Base-by-base conservation (phyloP, 1,140 invertebrate genomes). In the Cherax destructor region DNA sequence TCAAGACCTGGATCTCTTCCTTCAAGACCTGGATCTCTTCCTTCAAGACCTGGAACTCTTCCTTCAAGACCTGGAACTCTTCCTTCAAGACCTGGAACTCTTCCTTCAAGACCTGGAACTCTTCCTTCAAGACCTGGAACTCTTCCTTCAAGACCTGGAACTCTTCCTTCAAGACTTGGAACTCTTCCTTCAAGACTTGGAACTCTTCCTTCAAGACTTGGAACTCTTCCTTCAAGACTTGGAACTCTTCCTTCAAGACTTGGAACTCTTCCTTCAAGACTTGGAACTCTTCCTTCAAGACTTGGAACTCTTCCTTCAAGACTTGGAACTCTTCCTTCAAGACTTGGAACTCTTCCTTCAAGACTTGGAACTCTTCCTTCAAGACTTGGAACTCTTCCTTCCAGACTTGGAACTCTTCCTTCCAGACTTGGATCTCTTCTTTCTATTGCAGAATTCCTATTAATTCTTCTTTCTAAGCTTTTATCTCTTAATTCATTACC, bases 141-240 rank as follows among this genome's bases (percentile, higher is more conserved):
- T 52, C 79, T 84, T 59, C 80, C 13, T 56, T 56, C 88, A 30
- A 78, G 18, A 56, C 61, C 50, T 74, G 50, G 30, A 61, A 79
- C 83, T 78, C 88, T 84, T 16, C 81, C 49, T 10, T 91, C 88
- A n/a, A 80, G 56, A 49, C 65, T 72, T 83, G 79, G 47, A 61
- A 80, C 86, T 80, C 59, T 88, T 30, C 76, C 69, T 49, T 88
- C 86, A 69, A 65, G n/a, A 49, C 41, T 47, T 4, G 56, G 56
- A 21, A 49, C 76, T 65, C 86, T 88, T 88, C 77, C 80, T 6
- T 88, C 86, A 13, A 56, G 52, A 13, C 52, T 1, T 74, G 59
- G 24, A 77, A 85, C 83, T 78, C 88, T 84, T 49, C 81, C 49
- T 10, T 91, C 88, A 49, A 76, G 52, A 18, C 16, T 41, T 0